These are phyloP conservation scores for Antitype chi DNA, from an alignment of 2,888 invertebrate species.

Conservation along the genomic window DNA sequence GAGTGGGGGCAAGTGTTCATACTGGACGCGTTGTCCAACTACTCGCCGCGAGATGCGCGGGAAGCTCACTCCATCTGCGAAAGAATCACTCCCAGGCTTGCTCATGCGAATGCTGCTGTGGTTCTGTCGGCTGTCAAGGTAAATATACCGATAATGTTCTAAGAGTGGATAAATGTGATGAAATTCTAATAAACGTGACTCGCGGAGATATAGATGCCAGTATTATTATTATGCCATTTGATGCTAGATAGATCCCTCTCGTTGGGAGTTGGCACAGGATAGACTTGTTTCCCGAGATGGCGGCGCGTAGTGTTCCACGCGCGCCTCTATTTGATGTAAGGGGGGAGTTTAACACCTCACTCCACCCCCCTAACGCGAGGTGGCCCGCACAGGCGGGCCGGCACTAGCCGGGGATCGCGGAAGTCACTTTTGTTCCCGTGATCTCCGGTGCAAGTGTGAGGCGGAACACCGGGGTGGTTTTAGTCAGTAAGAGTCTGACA, in stretches of 20 bases:
- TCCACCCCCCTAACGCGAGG: too few relatives aligned
- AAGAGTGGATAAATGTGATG: neutral
- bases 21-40: conserved; percentile 98
- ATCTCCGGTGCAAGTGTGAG: too few relatives aligned
- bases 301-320: too few relatives aligned
- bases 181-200: neutral
- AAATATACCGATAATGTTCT: conserved; percentile 15
- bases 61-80: conserved; percentile 99
- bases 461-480: too few relatives aligned
- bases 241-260: too few relatives aligned
- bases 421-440: too few relatives aligned
- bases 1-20: conserved; percentile 99
- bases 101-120: conserved; percentile 99
- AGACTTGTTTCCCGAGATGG: too few relatives aligned
- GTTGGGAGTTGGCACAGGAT: neutral
- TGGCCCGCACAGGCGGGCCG: too few relatives aligned
- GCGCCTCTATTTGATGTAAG: too few relatives aligned
- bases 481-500: too few relatives aligned
- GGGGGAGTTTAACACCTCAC: too few relatives aligned
- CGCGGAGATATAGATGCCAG: neutral
- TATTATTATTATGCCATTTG: neutral
- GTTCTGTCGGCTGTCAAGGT: conserved; percentile 99
- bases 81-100: conserved; percentile 98
- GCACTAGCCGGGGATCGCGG: too few relatives aligned
- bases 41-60: conserved; percentile 98